Percentiles rank a stretch among this genome's conserved stretches.
Conservation (phyloP, 2,888 invertebrate genomes). For the Hylaea fasciaria region DNA sequence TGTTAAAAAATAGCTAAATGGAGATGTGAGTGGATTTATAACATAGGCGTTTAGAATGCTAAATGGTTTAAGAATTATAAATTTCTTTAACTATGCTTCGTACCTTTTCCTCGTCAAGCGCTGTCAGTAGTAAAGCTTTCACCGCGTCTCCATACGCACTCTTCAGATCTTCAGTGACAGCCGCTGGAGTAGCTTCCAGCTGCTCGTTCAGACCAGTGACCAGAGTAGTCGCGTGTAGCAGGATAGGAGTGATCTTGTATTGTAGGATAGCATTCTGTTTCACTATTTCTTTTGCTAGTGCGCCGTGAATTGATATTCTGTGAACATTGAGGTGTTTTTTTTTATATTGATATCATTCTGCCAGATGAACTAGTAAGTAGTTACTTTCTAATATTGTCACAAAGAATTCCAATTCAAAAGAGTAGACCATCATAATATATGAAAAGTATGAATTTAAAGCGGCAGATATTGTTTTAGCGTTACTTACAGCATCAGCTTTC, state of each 20-base stretch:
- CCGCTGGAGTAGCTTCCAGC: constrained; percentile 53
- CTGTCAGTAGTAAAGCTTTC: constrained; percentile 61
- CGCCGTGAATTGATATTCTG: constrained; percentile 77
- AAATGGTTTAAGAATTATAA: too few relatives aligned
- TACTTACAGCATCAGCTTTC: constrained; percentile 75
- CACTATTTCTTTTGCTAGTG: constrained; percentile 76
- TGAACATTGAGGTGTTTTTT: constrained; percentile 30
- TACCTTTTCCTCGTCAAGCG: constrained; percentile 74
- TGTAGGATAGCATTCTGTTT: constrained; percentile 73
- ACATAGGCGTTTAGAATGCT: too few relatives aligned
- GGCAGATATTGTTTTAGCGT: not conserved
- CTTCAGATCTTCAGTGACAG: constrained; percentile 54
- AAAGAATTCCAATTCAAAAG: too few relatives aligned
- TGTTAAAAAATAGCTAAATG: too few relatives aligned
- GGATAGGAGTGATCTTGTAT: constrained; percentile 68
- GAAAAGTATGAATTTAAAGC: not conserved
- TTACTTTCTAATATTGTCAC: too few relatives aligned
- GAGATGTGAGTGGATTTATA: too few relatives aligned
- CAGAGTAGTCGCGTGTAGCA: constrained; percentile 62
- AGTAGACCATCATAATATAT: too few relatives aligned
- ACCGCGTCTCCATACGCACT: constrained; percentile 61
- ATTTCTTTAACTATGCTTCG: not conserved
- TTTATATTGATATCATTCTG: too few relatives aligned
- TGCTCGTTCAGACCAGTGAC: constrained; percentile 66
- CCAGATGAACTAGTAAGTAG: too few relatives aligned